Evolutionary conservation across 2,888 invertebrate species (phyloP), one percentile per base, ranked within the genome.

Genomic region (Tribolium freemani): DNA sequence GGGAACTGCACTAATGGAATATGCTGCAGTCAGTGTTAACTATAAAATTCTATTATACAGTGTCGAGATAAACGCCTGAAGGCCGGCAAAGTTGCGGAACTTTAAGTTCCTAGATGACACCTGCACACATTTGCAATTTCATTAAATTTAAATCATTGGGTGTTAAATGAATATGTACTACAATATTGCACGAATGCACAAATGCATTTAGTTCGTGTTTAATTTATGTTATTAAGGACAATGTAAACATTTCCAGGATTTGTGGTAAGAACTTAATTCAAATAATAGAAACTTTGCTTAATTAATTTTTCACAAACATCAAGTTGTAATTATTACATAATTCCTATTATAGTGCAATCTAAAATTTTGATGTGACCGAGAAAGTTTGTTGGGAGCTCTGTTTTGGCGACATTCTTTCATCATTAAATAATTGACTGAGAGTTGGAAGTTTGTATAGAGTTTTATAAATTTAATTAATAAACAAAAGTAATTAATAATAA

Each of bases 161-260:
- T 48, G 48, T 61, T 61, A 58, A 58, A 58, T 58, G 44, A 44
- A 44, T 48, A 61, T 61, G 8, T 46, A 26, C 45, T 58, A 45
- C 16, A 57, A 31, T 57, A 30, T 38, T 44, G n/a, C 45, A 11
- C 31, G 16, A 58, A n/a, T 45, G 44, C 45, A 58, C 45, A 11
- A 21, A 10, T 45, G 44, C 44, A 58, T 58, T 58, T 57, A 57
- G 38, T 38, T 38, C 10, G 21, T 30, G 53, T 26, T 53, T 26
- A 21, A 26, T 53, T 53, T 53, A 53, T 53, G 38, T 8, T 38
- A 38, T 38, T 38, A 38, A 38, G 38, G 38, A 38, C 38, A 38
- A 38, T 38, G 38, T 38, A 38, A 6, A 38, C 38, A 38, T 38
- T 38, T 38, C 38, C 8, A 8, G 38, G 38, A 38, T 38, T 38